Evolutionary conservation across 2,888 invertebrate genomes (phyloP).

Genomic region (Entomobrya multifasciata): DNA sequence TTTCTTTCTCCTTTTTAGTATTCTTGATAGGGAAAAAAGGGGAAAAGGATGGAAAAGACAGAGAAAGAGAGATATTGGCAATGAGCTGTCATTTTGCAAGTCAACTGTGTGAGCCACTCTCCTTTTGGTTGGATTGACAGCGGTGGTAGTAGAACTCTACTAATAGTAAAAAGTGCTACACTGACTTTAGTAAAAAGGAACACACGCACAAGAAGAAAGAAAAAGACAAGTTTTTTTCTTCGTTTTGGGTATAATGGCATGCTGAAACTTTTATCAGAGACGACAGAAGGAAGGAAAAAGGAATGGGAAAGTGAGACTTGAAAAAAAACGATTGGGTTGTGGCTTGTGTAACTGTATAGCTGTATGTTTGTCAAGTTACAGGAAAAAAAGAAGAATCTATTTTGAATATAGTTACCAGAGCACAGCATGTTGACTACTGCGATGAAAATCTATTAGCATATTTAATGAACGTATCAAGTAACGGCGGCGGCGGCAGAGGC

Average conservation of each 20-base stretch:
- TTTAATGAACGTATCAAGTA: conserved; percentile 56
- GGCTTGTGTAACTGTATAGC: not conserved
- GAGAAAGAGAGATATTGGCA: conserved; percentile 48
- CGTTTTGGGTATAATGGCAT: conserved; percentile 33
- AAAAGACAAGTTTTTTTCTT: not conserved
- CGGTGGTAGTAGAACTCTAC: not conserved
- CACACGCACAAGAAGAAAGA: not conserved
- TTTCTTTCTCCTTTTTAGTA: not conserved
- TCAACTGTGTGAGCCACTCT: conserved; percentile 54
- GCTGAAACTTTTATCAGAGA: conserved; percentile 54
- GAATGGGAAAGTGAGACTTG: conserved; percentile 22
- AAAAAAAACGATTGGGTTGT: conserved; percentile 6
- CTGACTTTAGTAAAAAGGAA: not conserved
- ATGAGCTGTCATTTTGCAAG: conserved; percentile 63
- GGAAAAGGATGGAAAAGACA: not conserved
- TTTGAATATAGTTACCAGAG: too few species aligned
- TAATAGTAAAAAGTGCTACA: not conserved
- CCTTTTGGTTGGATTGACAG: conserved; percentile 44
- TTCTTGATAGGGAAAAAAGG: not conserved
- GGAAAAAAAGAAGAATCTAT: not conserved
- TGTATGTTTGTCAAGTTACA: not conserved
- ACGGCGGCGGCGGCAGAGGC: too few species aligned
- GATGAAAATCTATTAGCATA: conserved; percentile 62
- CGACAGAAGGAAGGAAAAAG: conserved; percentile 38
- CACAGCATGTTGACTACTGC: not conserved